Percentiles rank a stretch among this genome's conserved stretches.
These are phyloP conservation scores for Sebastes kiyomatsui DNA, from an alignment of 2,797 vertebrate genomes.

Conservation along the genomic window DNA sequence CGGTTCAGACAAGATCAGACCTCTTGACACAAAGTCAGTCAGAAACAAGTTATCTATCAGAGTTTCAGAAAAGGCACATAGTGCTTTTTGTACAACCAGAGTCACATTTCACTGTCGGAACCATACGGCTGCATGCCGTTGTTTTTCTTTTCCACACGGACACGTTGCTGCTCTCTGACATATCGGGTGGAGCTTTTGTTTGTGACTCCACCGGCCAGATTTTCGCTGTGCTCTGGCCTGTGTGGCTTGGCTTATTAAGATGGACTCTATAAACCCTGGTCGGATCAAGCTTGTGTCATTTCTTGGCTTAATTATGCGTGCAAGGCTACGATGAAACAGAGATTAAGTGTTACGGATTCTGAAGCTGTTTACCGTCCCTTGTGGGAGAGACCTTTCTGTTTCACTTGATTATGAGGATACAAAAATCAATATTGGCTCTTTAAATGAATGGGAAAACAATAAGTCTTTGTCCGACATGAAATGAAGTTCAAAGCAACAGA, in stretches of 20 bases:
- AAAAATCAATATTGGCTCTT: constrained; percentile 3
- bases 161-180: neutral
- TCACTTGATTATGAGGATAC: neutral
- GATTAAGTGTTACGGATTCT: neutral
- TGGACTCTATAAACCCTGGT: neutral
- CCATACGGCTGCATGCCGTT: neutral
- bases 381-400: constrained; percentile 9
- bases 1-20: neutral
- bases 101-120: constrained; percentile 12
- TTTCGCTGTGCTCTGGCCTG: neutral
- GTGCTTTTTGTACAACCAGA: constrained; percentile 6
- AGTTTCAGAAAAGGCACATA: neutral
- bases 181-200: neutral
- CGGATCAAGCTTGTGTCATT: constrained; percentile 7
- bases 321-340: neutral
- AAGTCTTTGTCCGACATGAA: neutral
- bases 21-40: neutral
- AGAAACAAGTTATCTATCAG: neutral
- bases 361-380: neutral
- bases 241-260: neutral
- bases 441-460: neutral
- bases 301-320: constrained; percentile 1
- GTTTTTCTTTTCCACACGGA: constrained; percentile 2
- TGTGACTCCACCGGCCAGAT: neutral
- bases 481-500: neutral